Evolutionary conservation across 2,888 invertebrate genomes (phyloP).

Genomic region (Drosophila cognata): DNA sequence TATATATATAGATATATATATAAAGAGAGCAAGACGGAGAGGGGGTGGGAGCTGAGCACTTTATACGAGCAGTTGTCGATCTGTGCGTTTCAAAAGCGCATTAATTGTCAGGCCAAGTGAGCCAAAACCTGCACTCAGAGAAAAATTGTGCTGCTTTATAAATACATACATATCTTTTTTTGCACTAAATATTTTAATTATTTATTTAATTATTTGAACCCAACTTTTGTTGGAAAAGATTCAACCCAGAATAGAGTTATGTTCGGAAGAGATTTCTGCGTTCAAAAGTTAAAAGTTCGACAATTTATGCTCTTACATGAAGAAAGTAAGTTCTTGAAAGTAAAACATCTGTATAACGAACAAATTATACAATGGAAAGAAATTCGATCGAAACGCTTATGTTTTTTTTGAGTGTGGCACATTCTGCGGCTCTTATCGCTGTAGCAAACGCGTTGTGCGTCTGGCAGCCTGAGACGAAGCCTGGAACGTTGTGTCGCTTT

Average conservation of each 20-base stretch:
- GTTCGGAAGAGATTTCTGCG: no score
- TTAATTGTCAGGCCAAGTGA: constrained; percentile 72
- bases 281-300: no score
- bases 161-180: not conserved
- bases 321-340: not conserved
- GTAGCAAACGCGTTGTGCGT: constrained; percentile 25
- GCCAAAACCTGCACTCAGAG: constrained; percentile 13
- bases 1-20: not conserved
- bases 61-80: constrained; percentile 50
- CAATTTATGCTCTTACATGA: not conserved
- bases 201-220: no score
- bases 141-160: not conserved
- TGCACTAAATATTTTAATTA: no score
- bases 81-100: constrained; percentile 80
- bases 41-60: not conserved
- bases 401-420: not conserved
- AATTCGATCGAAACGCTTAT: not conserved
- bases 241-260: no score
- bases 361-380: not conserved
- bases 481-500: constrained; percentile 77
- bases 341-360: not conserved
- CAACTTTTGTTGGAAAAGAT: no score
- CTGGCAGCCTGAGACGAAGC: not conserved
- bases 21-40: not conserved
- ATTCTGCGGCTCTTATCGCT: constrained; percentile 50